Evolutionary conservation across 2,113 vertebrate species (phyloP).

Genomic region (Sula dactylatra): DNA sequence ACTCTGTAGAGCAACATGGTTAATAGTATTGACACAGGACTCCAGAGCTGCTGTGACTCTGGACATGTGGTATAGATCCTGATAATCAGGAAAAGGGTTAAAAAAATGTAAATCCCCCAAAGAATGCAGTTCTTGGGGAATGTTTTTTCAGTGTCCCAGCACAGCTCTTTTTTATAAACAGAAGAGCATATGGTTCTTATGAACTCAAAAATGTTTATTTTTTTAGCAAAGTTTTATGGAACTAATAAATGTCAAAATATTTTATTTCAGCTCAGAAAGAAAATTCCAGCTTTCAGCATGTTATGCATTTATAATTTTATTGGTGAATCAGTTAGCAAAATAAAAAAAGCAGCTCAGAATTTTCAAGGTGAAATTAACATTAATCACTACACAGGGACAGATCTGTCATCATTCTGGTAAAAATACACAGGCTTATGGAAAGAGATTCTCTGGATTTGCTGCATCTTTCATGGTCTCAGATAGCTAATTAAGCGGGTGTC

Average conservation of each 20-base stretch:
- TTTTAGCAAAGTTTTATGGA: conserved; percentile 61
- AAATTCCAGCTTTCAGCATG: conserved; percentile 57
- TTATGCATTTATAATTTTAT: conserved; percentile 34
- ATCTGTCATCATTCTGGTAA: not conserved
- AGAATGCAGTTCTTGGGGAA: conserved; percentile 26
- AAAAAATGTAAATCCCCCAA: conserved; percentile 31
- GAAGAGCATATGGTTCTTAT: conserved; percentile 60
- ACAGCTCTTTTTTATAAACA: conserved; percentile 51
- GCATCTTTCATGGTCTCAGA: not conserved
- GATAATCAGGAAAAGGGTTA: conserved; percentile 27
- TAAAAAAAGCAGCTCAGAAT: not conserved
- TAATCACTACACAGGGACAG: not conserved
- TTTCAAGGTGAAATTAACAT: conserved; percentile 12
- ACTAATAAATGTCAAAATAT: conserved; percentile 67
- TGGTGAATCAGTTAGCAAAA: conserved; percentile 41
- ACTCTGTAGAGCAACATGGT: not conserved
- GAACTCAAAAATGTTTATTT: conserved; percentile 63
- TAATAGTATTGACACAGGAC: not conserved
- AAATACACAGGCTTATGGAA: not conserved
- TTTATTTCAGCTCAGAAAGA: conserved; percentile 48
- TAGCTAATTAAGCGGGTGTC: not conserved
- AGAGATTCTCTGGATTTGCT: not conserved
- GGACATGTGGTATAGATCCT: not conserved
- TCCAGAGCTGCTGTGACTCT: not conserved
- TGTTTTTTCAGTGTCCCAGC: conserved; percentile 34